A percentile compares a stretch with the other conserved stretches of the same genome.
phyloP scores from a whole-genome alignment of 2,888 invertebrate genomes.

The Gortyna flavago region DNA sequence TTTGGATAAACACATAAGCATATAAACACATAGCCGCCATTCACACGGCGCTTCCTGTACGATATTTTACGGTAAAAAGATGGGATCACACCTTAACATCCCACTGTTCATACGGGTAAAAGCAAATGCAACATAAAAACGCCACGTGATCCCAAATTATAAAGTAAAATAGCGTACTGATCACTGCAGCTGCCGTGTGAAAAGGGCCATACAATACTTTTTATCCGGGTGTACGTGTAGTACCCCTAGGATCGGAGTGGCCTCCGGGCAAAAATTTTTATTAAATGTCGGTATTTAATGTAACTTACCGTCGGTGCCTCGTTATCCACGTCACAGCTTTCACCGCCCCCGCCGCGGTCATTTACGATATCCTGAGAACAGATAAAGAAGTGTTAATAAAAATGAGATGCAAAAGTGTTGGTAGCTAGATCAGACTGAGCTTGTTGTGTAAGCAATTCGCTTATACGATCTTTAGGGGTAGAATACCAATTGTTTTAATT shows the following conservation, averaged over 20 bases:
- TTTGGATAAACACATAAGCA: neutral
- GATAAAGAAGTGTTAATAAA: conserved; percentile 38
- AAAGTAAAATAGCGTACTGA: neutral
- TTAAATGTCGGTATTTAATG: neutral
- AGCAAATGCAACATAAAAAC: neutral
- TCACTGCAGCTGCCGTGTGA: neutral
- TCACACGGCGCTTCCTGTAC: neutral
- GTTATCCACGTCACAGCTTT: conserved; percentile 79
- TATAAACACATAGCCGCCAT: neutral
- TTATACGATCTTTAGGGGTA: neutral
- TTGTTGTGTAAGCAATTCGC: neutral
- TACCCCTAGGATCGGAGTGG: neutral
- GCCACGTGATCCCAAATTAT: neutral
- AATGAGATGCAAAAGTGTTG: neutral
- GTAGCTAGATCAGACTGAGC: neutral
- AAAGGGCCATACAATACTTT: neutral
- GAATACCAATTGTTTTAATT: neutral
- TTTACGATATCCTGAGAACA: conserved; percentile 84
- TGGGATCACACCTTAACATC: neutral
- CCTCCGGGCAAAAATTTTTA: neutral
- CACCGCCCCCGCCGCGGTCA: conserved; percentile 86
- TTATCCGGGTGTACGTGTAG: neutral
- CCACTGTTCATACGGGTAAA: neutral
- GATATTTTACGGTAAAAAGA: neutral
- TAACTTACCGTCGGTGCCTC: conserved; percentile 80